phyloP scores from a whole-genome alignment of 2,113 vertebrate species.

The Hydrochoerus hydrochaeris region DNA sequence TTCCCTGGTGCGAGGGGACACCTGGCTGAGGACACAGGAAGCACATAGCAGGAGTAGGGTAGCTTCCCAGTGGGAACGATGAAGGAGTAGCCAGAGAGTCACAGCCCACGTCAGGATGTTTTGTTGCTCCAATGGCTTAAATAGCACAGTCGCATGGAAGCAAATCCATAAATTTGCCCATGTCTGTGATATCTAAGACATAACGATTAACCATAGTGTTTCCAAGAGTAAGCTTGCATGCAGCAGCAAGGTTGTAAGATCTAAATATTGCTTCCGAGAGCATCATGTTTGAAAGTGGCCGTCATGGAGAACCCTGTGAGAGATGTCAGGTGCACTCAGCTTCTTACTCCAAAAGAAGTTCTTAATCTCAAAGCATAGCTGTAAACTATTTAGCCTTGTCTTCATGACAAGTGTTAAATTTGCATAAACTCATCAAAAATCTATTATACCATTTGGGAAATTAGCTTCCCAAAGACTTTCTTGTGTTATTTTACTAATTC shows the following conservation, averaged over 20 bases:
- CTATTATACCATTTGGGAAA: background rate
- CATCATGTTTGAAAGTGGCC: background rate
- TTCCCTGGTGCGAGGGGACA: background rate
- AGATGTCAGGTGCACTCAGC: background rate
- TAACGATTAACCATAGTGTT: background rate
- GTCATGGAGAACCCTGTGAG: background rate
- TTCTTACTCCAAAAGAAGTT: background rate
- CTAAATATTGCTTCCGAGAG: background rate
- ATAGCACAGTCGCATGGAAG: background rate
- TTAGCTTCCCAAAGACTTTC: background rate
- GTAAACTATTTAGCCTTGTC: background rate
- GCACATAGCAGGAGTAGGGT: background rate
- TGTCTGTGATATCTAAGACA: background rate
- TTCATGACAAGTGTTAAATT: background rate
- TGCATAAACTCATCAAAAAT: background rate
- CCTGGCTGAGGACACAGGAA: background rate
- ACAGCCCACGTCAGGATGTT: background rate
- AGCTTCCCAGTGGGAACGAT: background rate
- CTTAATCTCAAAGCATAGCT: background rate
- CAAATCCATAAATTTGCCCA: background rate
- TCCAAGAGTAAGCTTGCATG: background rate
- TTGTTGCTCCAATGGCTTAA: background rate
- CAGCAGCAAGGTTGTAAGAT: fast-evolving
- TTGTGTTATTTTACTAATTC: background rate
- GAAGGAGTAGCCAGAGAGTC: background rate